A percentile compares a stretch with the other conserved stretches of the same genome.
These are phyloP conservation scores for Spea bombifrons DNA, from an alignment of 2,113 vertebrate species.

Conservation along the genomic window DNA sequence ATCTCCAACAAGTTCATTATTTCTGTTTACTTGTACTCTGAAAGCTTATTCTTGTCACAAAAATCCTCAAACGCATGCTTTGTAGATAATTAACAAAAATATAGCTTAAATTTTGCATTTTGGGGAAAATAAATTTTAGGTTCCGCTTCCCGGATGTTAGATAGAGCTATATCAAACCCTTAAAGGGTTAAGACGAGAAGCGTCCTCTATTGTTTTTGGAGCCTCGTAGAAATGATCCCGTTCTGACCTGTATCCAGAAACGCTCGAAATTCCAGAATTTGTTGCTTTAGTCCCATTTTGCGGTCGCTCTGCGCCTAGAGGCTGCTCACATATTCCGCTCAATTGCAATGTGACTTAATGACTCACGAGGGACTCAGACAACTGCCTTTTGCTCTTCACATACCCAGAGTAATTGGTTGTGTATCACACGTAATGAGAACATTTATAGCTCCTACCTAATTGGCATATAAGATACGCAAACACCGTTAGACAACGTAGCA, in stretches of 20 bases:
- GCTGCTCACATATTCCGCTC: slow-evolving; percentile 12
- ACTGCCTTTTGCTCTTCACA: slow-evolving; percentile 15
- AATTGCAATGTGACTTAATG: slow-evolving; percentile 22
- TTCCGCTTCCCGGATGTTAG: too few species aligned
- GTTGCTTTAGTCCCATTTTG: slow-evolving; percentile 7
- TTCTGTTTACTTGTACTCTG: too few species aligned
- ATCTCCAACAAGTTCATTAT: too few species aligned
- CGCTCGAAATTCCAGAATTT: slow-evolving; percentile 2
- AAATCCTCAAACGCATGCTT: too few species aligned
- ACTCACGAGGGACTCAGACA: slow-evolving; percentile 30
- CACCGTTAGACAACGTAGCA: background rate
- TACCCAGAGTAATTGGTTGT: slow-evolving; percentile 30
- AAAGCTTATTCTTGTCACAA: too few species aligned
- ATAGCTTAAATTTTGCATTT: too few species aligned
- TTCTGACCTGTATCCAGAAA: background rate
- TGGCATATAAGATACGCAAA: slow-evolving; percentile 2
- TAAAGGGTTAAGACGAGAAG: too few species aligned
- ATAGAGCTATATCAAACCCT: too few species aligned
- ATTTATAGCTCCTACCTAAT: slow-evolving; percentile 22
- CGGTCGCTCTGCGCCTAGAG: slow-evolving; percentile 1
- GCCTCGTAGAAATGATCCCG: background rate
- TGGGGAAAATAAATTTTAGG: too few species aligned
- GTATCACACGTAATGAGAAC: slow-evolving; percentile 36
- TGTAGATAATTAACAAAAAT: too few species aligned
- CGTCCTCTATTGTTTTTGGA: too few species aligned